Conservation (phyloP, 2,888 invertebrate genomes). For the Athalia cordata region DNA sequence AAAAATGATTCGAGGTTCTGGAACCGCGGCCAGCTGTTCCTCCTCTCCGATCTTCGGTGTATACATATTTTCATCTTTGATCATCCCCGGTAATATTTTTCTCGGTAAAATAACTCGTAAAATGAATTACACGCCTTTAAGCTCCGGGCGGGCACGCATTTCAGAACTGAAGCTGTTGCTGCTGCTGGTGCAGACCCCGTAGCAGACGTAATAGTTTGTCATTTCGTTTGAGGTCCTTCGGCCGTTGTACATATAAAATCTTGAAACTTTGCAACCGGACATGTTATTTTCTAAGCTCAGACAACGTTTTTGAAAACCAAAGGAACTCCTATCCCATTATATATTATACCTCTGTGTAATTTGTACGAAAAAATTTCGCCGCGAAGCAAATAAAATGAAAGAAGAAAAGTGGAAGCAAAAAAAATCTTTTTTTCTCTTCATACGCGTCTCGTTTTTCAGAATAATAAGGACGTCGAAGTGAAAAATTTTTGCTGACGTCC, state of each 20-base stretch:
- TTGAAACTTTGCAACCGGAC: too few species aligned
- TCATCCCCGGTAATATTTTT: constrained; percentile 50
- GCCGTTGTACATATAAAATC: neutral
- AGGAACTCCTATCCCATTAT: too few species aligned
- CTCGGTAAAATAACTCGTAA: constrained; percentile 68
- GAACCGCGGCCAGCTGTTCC: constrained; percentile 19
- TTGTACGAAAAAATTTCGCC: too few species aligned
- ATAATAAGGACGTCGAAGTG: too few species aligned
- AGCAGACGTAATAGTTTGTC: constrained; percentile 61
- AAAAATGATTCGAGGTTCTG: neutral
- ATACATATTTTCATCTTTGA: constrained; percentile 32
- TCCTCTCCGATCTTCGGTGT: constrained; percentile 10
- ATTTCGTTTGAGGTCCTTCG: constrained; percentile 59
- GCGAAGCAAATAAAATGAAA: too few species aligned
- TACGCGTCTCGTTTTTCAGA: neutral
- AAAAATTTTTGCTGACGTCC: constrained; percentile 15
- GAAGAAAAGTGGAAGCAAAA: too few species aligned
- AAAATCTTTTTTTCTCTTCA: too few species aligned
- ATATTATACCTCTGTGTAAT: too few species aligned
- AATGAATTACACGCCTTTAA: constrained; percentile 62
- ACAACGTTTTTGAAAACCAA: too few species aligned
- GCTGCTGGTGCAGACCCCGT: too few species aligned
- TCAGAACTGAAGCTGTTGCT: too few species aligned
- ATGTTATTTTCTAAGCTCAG: too few species aligned
- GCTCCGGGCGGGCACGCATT: constrained; percentile 50